Conservation (phyloP, 1,140 invertebrate genomes). For the Hyposmocoma kahamanoa region DNA sequence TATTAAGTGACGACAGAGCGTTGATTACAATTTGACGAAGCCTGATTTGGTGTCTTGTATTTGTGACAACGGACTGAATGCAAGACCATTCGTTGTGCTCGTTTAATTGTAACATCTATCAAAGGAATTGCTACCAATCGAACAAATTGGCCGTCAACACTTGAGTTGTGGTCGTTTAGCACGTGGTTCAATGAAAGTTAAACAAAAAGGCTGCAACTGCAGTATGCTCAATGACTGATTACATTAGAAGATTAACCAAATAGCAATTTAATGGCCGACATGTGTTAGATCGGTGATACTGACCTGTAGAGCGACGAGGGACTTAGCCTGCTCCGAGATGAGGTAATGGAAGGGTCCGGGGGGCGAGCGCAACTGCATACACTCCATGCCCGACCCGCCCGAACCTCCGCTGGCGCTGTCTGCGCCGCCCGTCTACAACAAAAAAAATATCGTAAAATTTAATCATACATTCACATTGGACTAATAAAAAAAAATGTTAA, state of each 20-base stretch:
- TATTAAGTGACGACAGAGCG: not conserved
- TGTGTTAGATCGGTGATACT: not conserved
- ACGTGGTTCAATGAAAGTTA: not conserved
- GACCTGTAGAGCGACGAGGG: conserved; percentile 81
- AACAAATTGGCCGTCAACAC: conserved; percentile 2
- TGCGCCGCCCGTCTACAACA: conserved; percentile 61
- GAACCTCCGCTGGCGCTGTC: conserved; percentile 74
- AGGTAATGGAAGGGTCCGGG: conserved; percentile 82
- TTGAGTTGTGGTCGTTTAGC: not conserved
- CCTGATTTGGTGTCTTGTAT: not conserved
- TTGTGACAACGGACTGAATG: not conserved
- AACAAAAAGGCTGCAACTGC: not conserved
- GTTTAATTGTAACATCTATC: not conserved
- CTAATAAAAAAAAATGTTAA: no score
- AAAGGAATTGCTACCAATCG: conserved; percentile 2
- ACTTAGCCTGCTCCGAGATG: conserved; percentile 88
- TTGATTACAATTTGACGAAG: conserved; percentile 1
- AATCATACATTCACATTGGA: no score
- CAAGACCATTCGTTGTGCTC: not conserved
- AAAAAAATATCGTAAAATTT: conserved; percentile 16
- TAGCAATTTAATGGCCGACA: not conserved
- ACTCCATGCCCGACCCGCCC: conserved; percentile 80
- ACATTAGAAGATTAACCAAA: not conserved
- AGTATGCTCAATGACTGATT: not conserved
- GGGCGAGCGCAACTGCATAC: conserved; percentile 78